These are phyloP conservation scores for Pionites leucogaster DNA, from an alignment of 2,113 vertebrate genomes.

Conservation along the genomic window DNA sequence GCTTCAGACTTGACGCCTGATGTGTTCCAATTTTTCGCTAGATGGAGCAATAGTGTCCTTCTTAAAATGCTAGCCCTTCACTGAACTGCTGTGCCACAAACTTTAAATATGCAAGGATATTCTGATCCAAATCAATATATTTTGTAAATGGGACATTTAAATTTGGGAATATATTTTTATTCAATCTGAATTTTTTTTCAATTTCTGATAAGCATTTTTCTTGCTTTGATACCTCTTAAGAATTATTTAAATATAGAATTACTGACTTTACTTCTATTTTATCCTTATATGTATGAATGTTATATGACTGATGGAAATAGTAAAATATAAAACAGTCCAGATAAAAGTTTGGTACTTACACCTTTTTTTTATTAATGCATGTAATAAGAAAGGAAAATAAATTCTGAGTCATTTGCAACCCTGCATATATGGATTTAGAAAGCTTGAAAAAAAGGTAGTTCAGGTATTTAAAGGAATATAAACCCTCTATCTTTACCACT, in stretches of 20 bases:
- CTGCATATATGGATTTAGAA: background rate
- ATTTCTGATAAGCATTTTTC: background rate
- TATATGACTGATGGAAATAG: background rate
- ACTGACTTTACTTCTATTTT: background rate
- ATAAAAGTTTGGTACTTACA: background rate
- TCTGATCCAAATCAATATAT: background rate
- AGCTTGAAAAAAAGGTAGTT: background rate
- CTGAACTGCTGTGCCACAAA: background rate
- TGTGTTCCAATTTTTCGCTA: background rate
- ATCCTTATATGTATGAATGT: background rate
- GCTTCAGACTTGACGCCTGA: background rate
- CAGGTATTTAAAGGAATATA: background rate
- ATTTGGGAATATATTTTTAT: background rate
- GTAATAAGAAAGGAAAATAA: background rate
- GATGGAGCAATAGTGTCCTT: conserved; percentile 23
- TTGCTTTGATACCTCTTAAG: background rate
- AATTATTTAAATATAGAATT: background rate
- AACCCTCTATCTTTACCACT: background rate
- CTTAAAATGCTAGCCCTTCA: background rate
- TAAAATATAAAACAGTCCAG: background rate
- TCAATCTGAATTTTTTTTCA: background rate
- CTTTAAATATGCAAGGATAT: background rate
- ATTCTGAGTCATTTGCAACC: background rate
- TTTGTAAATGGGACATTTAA: background rate
- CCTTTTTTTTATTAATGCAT: background rate